Percentiles rank a stretch among this genome's conserved stretches.
Evolutionary conservation across 1,140 invertebrate genomes (phyloP).

Genomic region (Drosophila pruinosa): DNA sequence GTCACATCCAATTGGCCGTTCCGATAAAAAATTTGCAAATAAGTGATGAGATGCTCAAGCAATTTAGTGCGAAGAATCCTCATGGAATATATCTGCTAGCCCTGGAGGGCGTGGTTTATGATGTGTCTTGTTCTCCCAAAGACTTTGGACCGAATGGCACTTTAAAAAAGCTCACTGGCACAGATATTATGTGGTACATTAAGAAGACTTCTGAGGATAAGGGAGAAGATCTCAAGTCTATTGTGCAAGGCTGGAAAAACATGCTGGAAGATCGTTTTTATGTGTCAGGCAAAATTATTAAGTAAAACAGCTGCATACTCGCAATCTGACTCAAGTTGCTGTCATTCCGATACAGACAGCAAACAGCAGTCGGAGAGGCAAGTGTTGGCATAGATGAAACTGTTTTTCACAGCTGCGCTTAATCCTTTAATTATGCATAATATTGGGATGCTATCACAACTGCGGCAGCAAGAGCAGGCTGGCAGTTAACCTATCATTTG

Average conservation of each 20-base stretch:
- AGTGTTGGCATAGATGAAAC: too few species aligned
- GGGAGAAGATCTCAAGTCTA: neutral
- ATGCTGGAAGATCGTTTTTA: constrained; percentile 46
- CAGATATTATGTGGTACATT: constrained; percentile 25
- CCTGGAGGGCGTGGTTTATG: constrained; percentile 29
- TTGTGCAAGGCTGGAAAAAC: constrained; percentile 16
- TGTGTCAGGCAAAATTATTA: constrained; percentile 20
- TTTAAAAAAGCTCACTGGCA: constrained; percentile 14
- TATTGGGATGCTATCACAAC: neutral
- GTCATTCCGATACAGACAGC: neutral
- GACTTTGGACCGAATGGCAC: constrained; percentile 49
- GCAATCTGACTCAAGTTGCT: too few species aligned
- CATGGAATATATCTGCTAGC: constrained; percentile 38
- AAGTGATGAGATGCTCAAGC: neutral
- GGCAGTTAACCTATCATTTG: constrained; percentile 57
- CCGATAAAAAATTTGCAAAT: constrained; percentile 19
- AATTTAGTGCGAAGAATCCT: constrained; percentile 7
- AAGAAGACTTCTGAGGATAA: neutral
- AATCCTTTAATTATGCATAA: constrained; percentile 3
- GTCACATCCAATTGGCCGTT: neutral
- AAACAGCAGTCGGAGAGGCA: neutral
- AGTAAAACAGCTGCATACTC: too few species aligned
- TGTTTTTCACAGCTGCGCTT: too few species aligned
- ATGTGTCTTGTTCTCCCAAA: constrained; percentile 35
- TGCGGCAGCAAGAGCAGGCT: neutral